Evolutionary conservation across 2,113 vertebrate genomes (phyloP).

Genomic region (Salvelinus sp.): DNA sequence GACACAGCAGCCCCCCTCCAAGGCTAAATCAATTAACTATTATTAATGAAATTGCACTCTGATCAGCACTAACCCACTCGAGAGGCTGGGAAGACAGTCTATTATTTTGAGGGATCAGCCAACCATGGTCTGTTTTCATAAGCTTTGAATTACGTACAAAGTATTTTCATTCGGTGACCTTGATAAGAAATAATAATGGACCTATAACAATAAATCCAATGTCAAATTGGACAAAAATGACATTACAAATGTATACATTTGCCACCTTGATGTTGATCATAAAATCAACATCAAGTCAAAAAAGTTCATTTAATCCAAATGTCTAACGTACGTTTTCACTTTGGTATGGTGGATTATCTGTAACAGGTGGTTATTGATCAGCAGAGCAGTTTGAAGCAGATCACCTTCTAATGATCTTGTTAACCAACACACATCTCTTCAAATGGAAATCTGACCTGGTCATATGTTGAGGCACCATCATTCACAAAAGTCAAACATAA

Average conservation of each 20-base stretch:
- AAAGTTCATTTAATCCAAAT: too few species aligned
- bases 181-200: not conserved
- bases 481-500: not conserved
- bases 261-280: too few species aligned
- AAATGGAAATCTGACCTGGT: not conserved
- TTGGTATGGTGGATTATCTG: not conserved
- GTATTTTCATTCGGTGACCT: not conserved
- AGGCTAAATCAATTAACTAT: conserved; percentile 71
- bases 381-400: not conserved
- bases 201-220: too few species aligned
- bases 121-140: conserved; percentile 19
- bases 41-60: conserved; percentile 6
- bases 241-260: too few species aligned
- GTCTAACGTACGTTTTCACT: too few species aligned
- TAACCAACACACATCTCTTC: not conserved
- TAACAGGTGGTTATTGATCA: not conserved
- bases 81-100: conserved; percentile 38
- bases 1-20: conserved; percentile 71
- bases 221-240: too few species aligned
- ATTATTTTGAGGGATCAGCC: conserved; percentile 14
- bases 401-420: not conserved
- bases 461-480: not conserved
- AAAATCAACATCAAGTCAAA: too few species aligned
- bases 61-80: conserved; percentile 77
- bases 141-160: not conserved